Conservation (phyloP, 2,113 vertebrate genomes). For the Chloropsis cyanopogon region DNA sequence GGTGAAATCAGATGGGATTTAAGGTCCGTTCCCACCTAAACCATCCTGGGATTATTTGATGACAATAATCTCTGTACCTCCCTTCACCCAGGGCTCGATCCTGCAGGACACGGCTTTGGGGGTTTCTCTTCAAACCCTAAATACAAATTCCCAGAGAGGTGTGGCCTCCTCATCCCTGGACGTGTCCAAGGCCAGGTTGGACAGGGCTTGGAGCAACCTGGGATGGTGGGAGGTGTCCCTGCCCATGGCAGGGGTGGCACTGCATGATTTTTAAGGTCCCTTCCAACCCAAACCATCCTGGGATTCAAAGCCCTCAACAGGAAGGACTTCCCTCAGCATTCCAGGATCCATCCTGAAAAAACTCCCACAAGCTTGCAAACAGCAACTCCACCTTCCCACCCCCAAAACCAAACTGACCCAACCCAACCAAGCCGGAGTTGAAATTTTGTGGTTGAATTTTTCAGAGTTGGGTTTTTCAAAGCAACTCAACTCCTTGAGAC, state of each 20-base stretch:
- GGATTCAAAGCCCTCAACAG: not conserved
- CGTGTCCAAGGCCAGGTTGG: not conserved
- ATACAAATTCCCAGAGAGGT: not conserved
- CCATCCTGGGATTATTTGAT: too few relatives aligned
- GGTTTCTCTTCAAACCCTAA: not conserved
- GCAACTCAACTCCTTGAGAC: not conserved
- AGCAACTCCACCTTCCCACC: not conserved
- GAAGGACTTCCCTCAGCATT: not conserved
- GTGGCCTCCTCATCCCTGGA: not conserved
- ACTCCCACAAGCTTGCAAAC: rapidly evolving
- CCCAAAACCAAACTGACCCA: rapidly evolving
- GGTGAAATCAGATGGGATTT: not conserved
- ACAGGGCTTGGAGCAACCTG: not conserved
- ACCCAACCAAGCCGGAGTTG: rapidly evolving
- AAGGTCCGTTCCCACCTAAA: not conserved
- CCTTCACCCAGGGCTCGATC: too few relatives aligned
- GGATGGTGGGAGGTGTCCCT: not conserved
- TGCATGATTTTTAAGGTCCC: not conserved
- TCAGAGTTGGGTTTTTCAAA: not conserved
- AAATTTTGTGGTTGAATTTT: not conserved
- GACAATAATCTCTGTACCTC: not conserved
- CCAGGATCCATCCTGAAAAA: not conserved
- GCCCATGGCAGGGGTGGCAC: not conserved
- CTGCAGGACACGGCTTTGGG: not conserved
- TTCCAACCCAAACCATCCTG: not conserved